A percentile compares a stretch with the other conserved stretches of the same genome.
Evolutionary conservation across 64 coral and sea anemone species (phyloP).

Genomic region (Pocillopora damicornis): DNA sequence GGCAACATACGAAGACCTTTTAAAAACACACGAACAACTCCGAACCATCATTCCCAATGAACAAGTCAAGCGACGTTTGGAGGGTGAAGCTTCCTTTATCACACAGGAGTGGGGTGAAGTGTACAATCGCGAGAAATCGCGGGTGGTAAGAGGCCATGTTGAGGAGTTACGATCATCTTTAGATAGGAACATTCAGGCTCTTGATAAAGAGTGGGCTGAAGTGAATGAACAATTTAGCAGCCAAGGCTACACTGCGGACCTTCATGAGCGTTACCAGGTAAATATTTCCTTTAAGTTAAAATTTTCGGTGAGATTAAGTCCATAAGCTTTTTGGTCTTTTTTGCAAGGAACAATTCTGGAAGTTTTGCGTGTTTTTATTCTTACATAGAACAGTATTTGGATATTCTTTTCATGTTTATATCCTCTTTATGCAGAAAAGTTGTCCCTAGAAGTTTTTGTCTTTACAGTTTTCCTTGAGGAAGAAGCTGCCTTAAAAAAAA

Average conservation of each 20-base stretch:
- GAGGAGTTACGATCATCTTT: conserved; percentile 40
- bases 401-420: no score
- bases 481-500: no score
- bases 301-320: not conserved
- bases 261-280: conserved; percentile 75
- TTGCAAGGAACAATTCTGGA: no score
- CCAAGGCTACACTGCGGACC: conserved; percentile 70
- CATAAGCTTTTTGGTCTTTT: not conserved
- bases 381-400: no score
- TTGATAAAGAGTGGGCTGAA: conserved; percentile 56
- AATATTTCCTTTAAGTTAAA: not conserved
- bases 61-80: conserved; percentile 65
- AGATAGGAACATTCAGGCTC: conserved; percentile 48
- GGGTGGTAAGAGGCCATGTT: conserved; percentile 35
- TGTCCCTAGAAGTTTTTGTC: no score
- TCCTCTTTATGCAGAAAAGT: no score
- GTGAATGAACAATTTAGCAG: conserved; percentile 46
- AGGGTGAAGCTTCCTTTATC: conserved; percentile 34
- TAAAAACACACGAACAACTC: conserved; percentile 57
- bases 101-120: conserved; percentile 79
- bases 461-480: no score
- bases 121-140: conserved; percentile 69
- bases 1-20: conserved; percentile 47
- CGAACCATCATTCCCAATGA: conserved; percentile 64
- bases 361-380: no score